Percentiles rank a stretch among this genome's conserved stretches.
Conservation (phyloP, 2,113 vertebrate genomes). For the Datnioides undecimradiatus region DNA sequence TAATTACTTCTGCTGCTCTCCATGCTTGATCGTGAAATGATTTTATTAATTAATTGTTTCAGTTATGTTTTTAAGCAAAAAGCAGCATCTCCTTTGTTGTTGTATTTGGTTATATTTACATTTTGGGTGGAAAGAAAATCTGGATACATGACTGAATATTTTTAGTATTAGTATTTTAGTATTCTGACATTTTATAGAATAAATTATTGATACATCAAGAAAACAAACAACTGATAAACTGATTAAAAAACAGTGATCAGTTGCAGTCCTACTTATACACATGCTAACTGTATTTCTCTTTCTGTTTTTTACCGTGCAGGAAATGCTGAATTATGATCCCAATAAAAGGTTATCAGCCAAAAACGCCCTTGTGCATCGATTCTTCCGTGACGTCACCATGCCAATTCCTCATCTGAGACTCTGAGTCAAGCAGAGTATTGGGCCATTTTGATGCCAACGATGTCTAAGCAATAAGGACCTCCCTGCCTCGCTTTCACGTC, state of each 20-base stretch:
- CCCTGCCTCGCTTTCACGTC: neutral
- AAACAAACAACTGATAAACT: neutral
- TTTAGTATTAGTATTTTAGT: too few relatives aligned
- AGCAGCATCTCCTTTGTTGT: too few relatives aligned
- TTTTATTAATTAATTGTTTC: too few relatives aligned
- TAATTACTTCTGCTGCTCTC: neutral
- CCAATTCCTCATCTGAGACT: constrained; percentile 91
- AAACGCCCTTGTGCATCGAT: constrained; percentile 91
- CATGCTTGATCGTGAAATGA: too few relatives aligned
- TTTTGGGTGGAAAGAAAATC: too few relatives aligned
- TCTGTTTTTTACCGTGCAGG: constrained; percentile 76
- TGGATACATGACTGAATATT: too few relatives aligned
- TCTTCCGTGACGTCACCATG: constrained; percentile 94
- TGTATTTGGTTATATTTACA: too few relatives aligned
- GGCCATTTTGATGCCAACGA: constrained; percentile 15
- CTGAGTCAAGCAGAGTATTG: constrained; percentile 65
- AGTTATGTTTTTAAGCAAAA: too few relatives aligned
- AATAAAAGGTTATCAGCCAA: constrained; percentile 96
- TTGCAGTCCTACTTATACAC: neutral
- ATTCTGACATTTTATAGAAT: too few relatives aligned
- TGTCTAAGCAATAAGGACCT: constrained; percentile 49
- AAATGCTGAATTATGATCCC: constrained; percentile 96
- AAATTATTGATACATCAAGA: too few relatives aligned
- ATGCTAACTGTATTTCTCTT: neutral
- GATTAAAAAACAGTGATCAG: neutral